A percentile compares a stretch with the other conserved stretches of the same genome.
phyloP scores from a whole-genome alignment of 2,113 vertebrate species.

The Oreocharis arfaki region DNA sequence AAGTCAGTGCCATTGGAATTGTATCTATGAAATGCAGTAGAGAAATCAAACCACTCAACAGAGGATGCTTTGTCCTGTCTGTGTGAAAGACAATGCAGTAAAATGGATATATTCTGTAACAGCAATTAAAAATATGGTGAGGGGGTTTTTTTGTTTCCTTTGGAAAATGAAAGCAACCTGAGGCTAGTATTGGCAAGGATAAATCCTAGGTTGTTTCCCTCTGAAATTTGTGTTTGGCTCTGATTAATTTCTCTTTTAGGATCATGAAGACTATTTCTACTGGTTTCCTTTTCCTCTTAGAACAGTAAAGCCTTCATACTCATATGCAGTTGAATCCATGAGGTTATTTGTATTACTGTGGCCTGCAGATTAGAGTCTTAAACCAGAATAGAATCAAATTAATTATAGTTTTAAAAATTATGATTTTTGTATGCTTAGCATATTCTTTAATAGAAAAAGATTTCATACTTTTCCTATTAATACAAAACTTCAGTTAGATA shows the following conservation, averaged over 20 bases:
- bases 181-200: background rate
- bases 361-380: background rate
- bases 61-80: background rate
- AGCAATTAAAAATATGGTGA: background rate
- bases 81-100: background rate
- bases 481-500: background rate
- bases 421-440: background rate
- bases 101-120: background rate
- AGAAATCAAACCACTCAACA: background rate
- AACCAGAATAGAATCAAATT: background rate
- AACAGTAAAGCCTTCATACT: background rate
- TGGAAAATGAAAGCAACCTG: background rate
- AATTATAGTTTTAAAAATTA: background rate
- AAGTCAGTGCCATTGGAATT: background rate
- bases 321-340: background rate
- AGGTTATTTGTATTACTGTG: background rate
- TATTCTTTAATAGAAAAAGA: background rate
- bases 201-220: background rate
- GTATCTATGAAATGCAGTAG: background rate
- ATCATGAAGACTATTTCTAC: background rate
- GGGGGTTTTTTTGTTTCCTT: accelerated
- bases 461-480: background rate
- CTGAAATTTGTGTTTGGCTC: background rate
- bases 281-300: background rate
- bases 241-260: background rate